These are phyloP conservation scores for Norana najaformis DNA, from an alignment of 2,888 invertebrate species.

Conservation along the genomic window DNA sequence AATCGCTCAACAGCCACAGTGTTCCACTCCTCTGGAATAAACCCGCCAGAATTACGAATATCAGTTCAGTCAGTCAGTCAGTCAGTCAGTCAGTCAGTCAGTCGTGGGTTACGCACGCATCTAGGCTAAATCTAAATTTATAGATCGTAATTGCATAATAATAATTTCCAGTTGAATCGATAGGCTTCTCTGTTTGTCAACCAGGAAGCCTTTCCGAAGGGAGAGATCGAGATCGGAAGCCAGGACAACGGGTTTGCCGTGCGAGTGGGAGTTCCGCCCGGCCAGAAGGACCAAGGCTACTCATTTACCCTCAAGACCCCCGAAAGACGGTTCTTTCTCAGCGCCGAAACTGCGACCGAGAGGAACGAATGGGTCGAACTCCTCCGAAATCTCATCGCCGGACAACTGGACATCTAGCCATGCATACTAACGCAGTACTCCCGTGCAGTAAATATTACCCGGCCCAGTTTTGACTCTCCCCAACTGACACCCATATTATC, in stretches of 20 bases:
- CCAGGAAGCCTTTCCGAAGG: slow-evolving; percentile 83
- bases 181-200: background rate
- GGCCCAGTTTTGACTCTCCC: background rate
- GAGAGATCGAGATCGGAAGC: slow-evolving; percentile 84
- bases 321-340: slow-evolving; percentile 79
- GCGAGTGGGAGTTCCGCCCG: slow-evolving; percentile 70
- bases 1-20: too few relatives aligned
- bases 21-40: too few relatives aligned
- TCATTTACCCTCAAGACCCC: slow-evolving; percentile 82
- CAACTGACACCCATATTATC: background rate
- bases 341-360: slow-evolving; percentile 77
- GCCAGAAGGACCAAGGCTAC: slow-evolving; percentile 73
- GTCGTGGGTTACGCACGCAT: too few relatives aligned
- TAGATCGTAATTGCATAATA: too few relatives aligned
- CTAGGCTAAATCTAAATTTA: background rate
- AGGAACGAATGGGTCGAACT: slow-evolving; percentile 79
- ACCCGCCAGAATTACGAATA: background rate
- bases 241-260: slow-evolving; percentile 77
- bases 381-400: slow-evolving; percentile 75
- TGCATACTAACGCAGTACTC: background rate
- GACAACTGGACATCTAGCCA: slow-evolving; percentile 64
- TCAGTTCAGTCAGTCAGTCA: slow-evolving; percentile 15
- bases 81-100: background rate
- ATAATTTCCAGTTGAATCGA: background rate
- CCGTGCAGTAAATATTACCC: background rate